phyloP scores from a whole-genome alignment of 2,888 invertebrate genomes.

The Thera britannica region DNA sequence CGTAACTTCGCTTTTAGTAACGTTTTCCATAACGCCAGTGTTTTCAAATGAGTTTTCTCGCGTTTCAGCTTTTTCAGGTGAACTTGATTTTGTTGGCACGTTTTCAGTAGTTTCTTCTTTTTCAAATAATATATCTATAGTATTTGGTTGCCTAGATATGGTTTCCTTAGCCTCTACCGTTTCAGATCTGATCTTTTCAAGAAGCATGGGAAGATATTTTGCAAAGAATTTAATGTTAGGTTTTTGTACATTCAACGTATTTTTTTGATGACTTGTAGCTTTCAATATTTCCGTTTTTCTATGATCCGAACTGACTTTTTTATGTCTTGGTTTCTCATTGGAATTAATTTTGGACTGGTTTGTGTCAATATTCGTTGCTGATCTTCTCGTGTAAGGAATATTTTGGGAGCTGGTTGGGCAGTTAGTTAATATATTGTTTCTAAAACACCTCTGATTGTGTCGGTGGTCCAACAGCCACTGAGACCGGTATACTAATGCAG shows the following conservation, averaged over 20 bases:
- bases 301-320: constrained; percentile 4
- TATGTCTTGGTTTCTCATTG: constrained; percentile 10
- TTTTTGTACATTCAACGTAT: constrained; percentile 3
- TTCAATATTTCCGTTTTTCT: not conserved
- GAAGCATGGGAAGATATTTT: not conserved
- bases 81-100: not conserved
- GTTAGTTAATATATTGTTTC: constrained; percentile 5
- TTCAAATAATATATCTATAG: not conserved
- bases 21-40: not conserved
- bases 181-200: not conserved
- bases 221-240: not conserved
- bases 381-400: not conserved
- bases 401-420: constrained; percentile 9
- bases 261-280: not conserved
- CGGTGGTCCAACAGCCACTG: not conserved
- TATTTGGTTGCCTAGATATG: not conserved
- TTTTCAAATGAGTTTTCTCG: not conserved
- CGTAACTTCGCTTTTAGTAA: not conserved
- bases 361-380: not conserved
- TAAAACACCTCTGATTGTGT: constrained; percentile 3
- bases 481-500: constrained; percentile 1
- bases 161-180: not conserved
- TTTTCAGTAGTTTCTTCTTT: not conserved
- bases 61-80: not conserved
- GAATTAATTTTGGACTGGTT: constrained; percentile 3